phyloP scores from a whole-genome alignment of 2,113 vertebrate species.

The Bos taurus region ARS-UCD2.0 NC_037349.1:56363001-56363500 shows the following conservation, averaged over 20 bases:
- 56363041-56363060: neutral
- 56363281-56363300: neutral
- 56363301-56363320: neutral
- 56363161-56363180: neutral
- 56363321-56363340: neutral
- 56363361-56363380: neutral
- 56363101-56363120: neutral
- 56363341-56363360: neutral
- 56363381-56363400: neutral
- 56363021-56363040: neutral
- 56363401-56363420: neutral
- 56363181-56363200: neutral
- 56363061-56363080: neutral
- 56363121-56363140: neutral
- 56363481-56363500: neutral
- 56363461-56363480: neutral
- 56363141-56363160: neutral
- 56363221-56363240: fast-evolving
- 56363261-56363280: neutral
- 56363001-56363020: neutral
- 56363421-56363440: neutral
- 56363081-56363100: neutral
- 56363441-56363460: neutral
- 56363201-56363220: neutral
- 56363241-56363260: neutral